Base-by-base conservation (phyloP, 2,888 invertebrate genomes). In the Merodon equestris region DNA sequence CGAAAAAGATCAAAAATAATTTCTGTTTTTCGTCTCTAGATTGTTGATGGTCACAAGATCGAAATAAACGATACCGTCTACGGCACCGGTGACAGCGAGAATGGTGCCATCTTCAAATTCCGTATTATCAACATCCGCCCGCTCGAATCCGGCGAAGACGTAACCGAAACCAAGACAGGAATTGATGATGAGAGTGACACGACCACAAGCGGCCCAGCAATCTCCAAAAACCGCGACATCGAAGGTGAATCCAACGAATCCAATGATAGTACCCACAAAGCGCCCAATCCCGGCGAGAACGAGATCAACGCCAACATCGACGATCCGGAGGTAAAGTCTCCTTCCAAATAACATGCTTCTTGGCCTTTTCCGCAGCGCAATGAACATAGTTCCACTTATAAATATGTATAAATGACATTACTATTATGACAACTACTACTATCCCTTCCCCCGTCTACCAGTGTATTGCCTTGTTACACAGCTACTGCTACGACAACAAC, bases 51-150 rank as follows among this genome's bases (percentile, higher is more conserved):
- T 34, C 91, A 91, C 83, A 88, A 90, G 58, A 89, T 91, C 72
- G 91, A 91, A 81, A 88, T 91, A 67, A 91, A 91, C 83, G 90
- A 91, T 83, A 91, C 91, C 5, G 89, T 89, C n/a, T 91, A 89
- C 83, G 82, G 83, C 12, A 85, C 86, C 53, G 88, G 88, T n/a
- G 88, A 89, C 81, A 86, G 87, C 14, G 84, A 84, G 27, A 84
- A 85, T 1, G 85, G 85, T 54, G 85, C 84, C 40, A 64, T 90
- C 44, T 88, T 90, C 85, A 90, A 90, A 82, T 88, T 91, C 58
- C 90, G 90, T 64, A 84, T 90, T 7, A 88, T 91, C 17, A 90
- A 91, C 81, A 88, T 91, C 17, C 90, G 90, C 71, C 91, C 91
- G 7, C 63, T 89, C 72, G 88, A 87, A 15, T 86, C 86, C 12